These are phyloP conservation scores for Nothobranchius kuhntae DNA, from an alignment of 2,113 vertebrate species.

Conservation along the genomic window DNA sequence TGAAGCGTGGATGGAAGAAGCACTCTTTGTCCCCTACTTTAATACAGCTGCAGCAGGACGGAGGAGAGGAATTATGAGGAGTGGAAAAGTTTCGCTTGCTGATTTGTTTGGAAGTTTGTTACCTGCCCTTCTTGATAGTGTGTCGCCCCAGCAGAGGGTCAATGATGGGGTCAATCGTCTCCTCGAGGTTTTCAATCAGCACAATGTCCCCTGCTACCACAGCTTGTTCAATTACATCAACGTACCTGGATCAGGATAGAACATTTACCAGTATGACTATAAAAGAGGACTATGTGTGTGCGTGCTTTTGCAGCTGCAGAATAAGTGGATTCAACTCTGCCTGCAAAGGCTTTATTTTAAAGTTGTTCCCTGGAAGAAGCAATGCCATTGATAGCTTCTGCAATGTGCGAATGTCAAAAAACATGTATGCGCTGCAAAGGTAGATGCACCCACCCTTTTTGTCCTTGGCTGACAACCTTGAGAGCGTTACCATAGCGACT, in stretches of 20 bases:
- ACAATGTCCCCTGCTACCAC: slow-evolving; percentile 77
- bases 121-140: slow-evolving; percentile 83
- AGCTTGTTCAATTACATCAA: slow-evolving; percentile 80
- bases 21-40: slow-evolving; percentile 81
- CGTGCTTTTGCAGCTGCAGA: not conserved
- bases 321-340: no score
- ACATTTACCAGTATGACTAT: not conserved
- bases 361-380: no score
- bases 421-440: not conserved
- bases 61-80: not conserved
- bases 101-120: slow-evolving; percentile 4
- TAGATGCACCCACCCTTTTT: slow-evolving; percentile 74
- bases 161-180: slow-evolving; percentile 79
- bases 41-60: slow-evolving; percentile 71
- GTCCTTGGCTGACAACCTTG: slow-evolving; percentile 76
- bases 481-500: slow-evolving; percentile 75
- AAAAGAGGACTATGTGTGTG: not conserved
- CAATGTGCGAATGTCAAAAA: not conserved
- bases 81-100: not conserved
- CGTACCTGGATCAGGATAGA: slow-evolving; percentile 57
- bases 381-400: not conserved
- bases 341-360: not conserved
- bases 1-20: slow-evolving; percentile 77
- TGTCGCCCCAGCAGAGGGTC: slow-evolving; percentile 78
- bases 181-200: slow-evolving; percentile 81